phyloP scores from a whole-genome alignment of 2,113 vertebrate species.

The Antennarius striatus region DNA sequence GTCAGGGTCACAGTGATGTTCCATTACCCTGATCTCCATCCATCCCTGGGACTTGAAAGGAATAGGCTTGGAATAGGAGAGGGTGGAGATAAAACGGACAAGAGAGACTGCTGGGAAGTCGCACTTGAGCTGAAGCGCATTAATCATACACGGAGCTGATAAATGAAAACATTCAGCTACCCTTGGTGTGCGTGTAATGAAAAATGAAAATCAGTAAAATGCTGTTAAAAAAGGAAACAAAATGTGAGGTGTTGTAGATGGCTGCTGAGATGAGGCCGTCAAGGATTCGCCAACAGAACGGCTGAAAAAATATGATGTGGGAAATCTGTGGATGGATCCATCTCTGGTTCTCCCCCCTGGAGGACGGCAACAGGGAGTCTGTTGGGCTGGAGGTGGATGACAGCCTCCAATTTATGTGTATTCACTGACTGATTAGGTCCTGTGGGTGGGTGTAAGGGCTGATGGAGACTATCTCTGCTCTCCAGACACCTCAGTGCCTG shows the following conservation, averaged over 20 bases:
- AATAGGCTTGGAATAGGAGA: conserved; percentile 7
- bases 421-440: conserved; percentile 71
- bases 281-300: not conserved
- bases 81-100: conserved; percentile 1
- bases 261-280: conserved; percentile 1
- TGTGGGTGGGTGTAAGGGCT: conserved; percentile 57
- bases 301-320: conserved; percentile 36
- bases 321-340: conserved; percentile 32
- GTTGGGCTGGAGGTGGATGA: conserved; percentile 52
- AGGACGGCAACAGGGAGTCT: conserved; percentile 40
- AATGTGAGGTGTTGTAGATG: conserved; percentile 3
- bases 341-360: conserved; percentile 34
- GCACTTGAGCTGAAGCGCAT: conserved; percentile 1
- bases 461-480: conserved; percentile 63
- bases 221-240: not conserved
- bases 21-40: conserved; percentile 53
- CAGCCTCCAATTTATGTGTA: conserved; percentile 60
- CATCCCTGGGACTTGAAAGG: conserved; percentile 16
- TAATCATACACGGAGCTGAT: conserved; percentile 35
- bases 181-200: conserved; percentile 28
- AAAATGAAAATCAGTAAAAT: conserved; percentile 23
- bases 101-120: not conserved
- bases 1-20: conserved; percentile 42
- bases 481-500: conserved; percentile 51
- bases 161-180: conserved; percentile 31